Percentiles rank a stretch among this genome's conserved stretches.
These are phyloP conservation scores for Caradrina clavipalpis DNA, from an alignment of 2,888 invertebrate species.

Conservation along the genomic window DNA sequence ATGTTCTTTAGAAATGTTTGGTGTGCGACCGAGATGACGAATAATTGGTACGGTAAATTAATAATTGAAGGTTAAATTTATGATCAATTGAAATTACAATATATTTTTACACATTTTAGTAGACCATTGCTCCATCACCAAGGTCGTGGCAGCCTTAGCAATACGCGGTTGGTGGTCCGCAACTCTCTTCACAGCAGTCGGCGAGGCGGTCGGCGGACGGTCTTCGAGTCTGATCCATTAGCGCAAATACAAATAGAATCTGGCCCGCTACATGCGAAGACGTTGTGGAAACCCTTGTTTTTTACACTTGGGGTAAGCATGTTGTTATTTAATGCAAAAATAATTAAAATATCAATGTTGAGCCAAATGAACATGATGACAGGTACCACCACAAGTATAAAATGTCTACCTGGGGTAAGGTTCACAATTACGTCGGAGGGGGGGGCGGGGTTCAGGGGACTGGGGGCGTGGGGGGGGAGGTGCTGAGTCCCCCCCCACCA, in stretches of 20 bases:
- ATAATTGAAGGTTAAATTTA: constrained; percentile 35
- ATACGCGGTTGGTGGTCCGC: constrained; percentile 75
- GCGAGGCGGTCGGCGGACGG: constrained; percentile 71
- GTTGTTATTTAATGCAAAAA: background rate
- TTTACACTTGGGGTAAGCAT: constrained; percentile 92
- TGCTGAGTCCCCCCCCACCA: too few relatives aligned
- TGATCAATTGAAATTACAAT: constrained; percentile 35
- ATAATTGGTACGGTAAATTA: constrained; percentile 76
- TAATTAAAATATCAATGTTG: background rate
- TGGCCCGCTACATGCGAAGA: constrained; percentile 82
- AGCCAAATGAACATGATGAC: background rate
- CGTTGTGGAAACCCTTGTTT: constrained; percentile 91
- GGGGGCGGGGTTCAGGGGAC: too few relatives aligned
- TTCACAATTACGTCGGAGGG: too few relatives aligned
- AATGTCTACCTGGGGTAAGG: too few relatives aligned
- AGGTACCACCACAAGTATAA: too few relatives aligned
- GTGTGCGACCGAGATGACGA: constrained; percentile 80
- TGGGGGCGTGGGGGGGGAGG: too few relatives aligned
- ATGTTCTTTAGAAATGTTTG: constrained; percentile 87
- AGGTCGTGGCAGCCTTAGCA: constrained; percentile 60
- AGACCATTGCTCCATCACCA: constrained; percentile 71
- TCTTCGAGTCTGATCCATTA: constrained; percentile 80
- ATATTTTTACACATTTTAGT: constrained; percentile 64
- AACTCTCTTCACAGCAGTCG: constrained; percentile 82
- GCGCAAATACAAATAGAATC: constrained; percentile 83